A percentile compares a stretch with the other conserved stretches of the same genome.
Evolutionary conservation across 2,113 vertebrate genomes (phyloP).

Genomic region (Paradoxurus hermaphroditus): DNA sequence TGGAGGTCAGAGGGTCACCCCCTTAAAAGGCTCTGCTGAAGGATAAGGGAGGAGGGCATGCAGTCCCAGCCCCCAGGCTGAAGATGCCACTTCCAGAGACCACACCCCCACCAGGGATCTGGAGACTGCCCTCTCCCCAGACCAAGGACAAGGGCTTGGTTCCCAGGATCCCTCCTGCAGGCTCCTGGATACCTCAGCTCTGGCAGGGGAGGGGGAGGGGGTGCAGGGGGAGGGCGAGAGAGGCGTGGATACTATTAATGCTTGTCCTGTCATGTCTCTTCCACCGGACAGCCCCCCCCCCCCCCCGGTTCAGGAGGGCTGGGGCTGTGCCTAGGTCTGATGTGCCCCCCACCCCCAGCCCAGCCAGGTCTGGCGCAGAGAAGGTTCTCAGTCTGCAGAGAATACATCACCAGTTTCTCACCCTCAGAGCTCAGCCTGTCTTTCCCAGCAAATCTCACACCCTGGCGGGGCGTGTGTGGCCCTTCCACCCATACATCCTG

Average conservation of each 20-base stretch:
- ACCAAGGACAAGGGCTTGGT: constrained; percentile 5
- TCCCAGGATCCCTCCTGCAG: background rate
- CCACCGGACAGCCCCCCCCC: background rate
- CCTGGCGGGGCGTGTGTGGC: background rate
- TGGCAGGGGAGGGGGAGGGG: background rate
- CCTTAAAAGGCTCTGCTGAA: constrained; percentile 1
- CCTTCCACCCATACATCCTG: background rate
- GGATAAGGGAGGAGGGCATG: background rate
- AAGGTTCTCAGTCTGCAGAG: background rate
- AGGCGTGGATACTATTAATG: background rate
- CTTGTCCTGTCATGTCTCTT: background rate
- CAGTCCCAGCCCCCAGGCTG: background rate
- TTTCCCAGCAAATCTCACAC: background rate
- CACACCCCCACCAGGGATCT: background rate
- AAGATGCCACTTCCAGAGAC: constrained; percentile 39
- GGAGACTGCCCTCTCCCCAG: background rate
- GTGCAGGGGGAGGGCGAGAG: background rate
- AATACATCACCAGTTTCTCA: background rate
- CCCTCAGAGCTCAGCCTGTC: background rate
- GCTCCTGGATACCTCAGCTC: background rate
- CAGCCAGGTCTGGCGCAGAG: background rate
- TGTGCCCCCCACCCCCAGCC: background rate
- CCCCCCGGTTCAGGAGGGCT: background rate
- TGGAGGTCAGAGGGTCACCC: constrained; percentile 57
- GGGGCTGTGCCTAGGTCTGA: background rate